These are phyloP conservation scores for Pleuronectes platessa DNA, from an alignment of 2,113 vertebrate genomes.

Conservation along the genomic window DNA sequence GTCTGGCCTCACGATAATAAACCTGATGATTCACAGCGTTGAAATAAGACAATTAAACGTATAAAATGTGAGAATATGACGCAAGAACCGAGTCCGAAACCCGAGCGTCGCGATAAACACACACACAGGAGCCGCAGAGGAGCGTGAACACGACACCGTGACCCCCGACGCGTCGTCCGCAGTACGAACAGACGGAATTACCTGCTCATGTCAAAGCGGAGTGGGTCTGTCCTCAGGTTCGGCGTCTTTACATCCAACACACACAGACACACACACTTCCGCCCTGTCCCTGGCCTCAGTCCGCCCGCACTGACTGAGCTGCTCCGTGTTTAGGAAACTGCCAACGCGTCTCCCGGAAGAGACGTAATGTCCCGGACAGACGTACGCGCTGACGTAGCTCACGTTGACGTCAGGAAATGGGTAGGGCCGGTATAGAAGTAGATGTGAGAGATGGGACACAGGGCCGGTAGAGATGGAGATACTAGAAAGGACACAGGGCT, in stretches of 20 bases:
- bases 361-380: slow-evolving; percentile 48
- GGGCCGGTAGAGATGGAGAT: neutral
- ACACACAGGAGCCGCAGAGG: neutral
- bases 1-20: too few relatives aligned
- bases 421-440: slow-evolving; percentile 6
- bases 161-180: neutral
- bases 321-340: slow-evolving; percentile 76
- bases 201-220: slow-evolving; percentile 72
- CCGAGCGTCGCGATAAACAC: slow-evolving; percentile 3
- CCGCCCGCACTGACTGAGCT: slow-evolving; percentile 11
- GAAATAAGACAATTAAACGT: neutral
- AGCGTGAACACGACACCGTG: neutral
- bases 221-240: slow-evolving; percentile 16
- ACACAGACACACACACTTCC: neutral
- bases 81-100: neutral
- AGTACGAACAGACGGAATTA: neutral
- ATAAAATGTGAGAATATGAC: neutral
- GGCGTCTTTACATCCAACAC: slow-evolving; percentile 20
- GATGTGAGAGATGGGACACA: neutral
- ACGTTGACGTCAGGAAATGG: slow-evolving; percentile 38
- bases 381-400: slow-evolving; percentile 58
- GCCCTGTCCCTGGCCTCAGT: slow-evolving; percentile 19
- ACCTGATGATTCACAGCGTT: too few relatives aligned
- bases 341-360: slow-evolving; percentile 82
- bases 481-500: too few relatives aligned